Evolutionary conservation across 2,888 invertebrate species (phyloP).

Genomic region (Furcula furcula): DNA sequence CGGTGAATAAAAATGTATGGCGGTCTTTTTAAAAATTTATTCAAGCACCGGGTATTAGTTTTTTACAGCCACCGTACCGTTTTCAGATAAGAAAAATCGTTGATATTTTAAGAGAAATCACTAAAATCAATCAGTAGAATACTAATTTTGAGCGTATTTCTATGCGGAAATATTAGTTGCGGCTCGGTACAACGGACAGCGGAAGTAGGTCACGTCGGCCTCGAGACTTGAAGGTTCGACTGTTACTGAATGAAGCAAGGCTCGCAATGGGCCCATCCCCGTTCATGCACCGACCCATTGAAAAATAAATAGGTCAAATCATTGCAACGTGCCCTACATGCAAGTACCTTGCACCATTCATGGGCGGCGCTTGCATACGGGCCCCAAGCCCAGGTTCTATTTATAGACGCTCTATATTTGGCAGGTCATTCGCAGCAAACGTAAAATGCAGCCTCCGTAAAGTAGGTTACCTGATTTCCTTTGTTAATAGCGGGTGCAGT

Average conservation of each 20-base stretch:
- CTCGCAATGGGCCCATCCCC: constrained; percentile 68
- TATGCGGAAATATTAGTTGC: constrained; percentile 6
- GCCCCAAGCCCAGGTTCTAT: constrained; percentile 66
- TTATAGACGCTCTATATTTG: constrained; percentile 77
- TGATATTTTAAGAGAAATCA: constrained; percentile 5
- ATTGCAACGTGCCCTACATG: constrained; percentile 75
- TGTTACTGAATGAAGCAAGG: constrained; percentile 74
- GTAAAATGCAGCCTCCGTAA: constrained; percentile 71
- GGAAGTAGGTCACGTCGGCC: constrained; percentile 68
- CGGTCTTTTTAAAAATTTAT: constrained; percentile 54
- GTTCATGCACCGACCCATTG: constrained; percentile 77
- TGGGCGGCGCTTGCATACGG: constrained; percentile 51
- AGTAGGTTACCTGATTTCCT: constrained; percentile 79
- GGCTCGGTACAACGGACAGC: constrained; percentile 30
- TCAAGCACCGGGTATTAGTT: constrained; percentile 21
- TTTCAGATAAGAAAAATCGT: constrained; percentile 9
- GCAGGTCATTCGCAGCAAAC: constrained; percentile 72
- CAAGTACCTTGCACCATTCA: constrained; percentile 66
- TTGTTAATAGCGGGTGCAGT: constrained; percentile 62
- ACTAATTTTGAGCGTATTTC: constrained; percentile 7
- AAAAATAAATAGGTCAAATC: constrained; percentile 80
- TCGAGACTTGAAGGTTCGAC: constrained; percentile 67
- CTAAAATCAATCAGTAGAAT: constrained; percentile 5
- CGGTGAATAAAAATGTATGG: constrained; percentile 32
- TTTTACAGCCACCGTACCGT: constrained; percentile 25